Evolutionary conservation across 2,113 vertebrate genomes (phyloP).

Genomic region (Aplodontia rufa): DNA sequence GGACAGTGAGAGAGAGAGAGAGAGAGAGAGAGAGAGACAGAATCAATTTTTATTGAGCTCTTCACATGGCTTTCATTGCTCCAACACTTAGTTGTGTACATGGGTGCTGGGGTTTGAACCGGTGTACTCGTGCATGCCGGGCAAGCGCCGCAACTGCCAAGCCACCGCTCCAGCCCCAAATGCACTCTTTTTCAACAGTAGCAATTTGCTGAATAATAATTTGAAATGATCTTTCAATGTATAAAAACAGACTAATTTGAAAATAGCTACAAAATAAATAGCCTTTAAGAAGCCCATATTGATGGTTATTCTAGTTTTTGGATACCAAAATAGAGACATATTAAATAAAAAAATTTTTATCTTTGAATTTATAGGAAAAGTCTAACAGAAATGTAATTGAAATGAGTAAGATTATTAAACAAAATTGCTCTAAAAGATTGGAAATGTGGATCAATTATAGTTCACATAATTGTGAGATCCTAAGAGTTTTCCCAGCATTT

Average conservation of each 20-base stretch:
- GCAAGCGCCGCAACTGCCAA: too few species aligned
- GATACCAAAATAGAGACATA: background rate
- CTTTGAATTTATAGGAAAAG: background rate
- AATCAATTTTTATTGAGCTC: too few species aligned
- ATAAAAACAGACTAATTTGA: background rate
- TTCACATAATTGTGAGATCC: background rate
- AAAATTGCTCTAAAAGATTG: background rate
- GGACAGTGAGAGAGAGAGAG: too few species aligned
- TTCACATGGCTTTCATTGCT: too few species aligned
- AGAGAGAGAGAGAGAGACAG: too few species aligned
- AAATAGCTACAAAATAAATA: background rate
- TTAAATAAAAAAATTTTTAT: background rate
- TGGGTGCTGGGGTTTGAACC: too few species aligned
- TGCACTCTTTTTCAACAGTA: background rate
- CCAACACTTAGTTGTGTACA: too few species aligned
- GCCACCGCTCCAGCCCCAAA: too few species aligned
- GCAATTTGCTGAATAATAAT: background rate
- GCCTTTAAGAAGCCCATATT: background rate
- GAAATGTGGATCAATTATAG: background rate
- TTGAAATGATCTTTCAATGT: background rate
- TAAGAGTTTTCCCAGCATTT: background rate
- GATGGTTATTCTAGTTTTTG: background rate
- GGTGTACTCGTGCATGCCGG: too few species aligned
- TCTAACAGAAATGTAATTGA: background rate
- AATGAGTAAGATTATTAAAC: constrained; percentile 36